Percentiles rank a stretch among this genome's conserved stretches.
Conservation (phyloP, 2,888 invertebrate genomes). For the Oxytorus armatus region DNA sequence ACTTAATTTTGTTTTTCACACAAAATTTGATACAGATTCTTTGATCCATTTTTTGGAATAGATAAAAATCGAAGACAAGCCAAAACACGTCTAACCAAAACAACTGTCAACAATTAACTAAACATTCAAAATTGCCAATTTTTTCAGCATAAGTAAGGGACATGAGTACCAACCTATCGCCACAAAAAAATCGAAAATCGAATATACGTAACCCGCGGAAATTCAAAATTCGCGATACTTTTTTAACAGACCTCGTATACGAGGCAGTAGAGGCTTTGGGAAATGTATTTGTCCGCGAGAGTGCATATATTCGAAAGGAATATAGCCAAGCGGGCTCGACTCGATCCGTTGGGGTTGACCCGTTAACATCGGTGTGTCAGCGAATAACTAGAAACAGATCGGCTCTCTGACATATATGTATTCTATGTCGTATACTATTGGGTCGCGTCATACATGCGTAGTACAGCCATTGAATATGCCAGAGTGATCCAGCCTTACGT, state of each 20-base stretch:
- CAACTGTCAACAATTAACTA: no score
- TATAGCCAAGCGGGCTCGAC: constrained; percentile 25
- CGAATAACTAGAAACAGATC: constrained; percentile 57
- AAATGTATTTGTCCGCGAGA: constrained; percentile 30
- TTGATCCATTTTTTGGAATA: no score
- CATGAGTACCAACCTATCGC: no score
- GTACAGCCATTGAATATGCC: constrained; percentile 35
- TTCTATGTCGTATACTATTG: background rate
- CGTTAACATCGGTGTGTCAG: constrained; percentile 42
- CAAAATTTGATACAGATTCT: no score
- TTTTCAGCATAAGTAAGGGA: no score
- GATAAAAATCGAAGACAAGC: no score
- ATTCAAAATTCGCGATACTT: no score
- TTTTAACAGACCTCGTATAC: background rate
- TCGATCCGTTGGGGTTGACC: constrained; percentile 49
- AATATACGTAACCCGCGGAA: no score
- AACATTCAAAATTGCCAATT: no score
- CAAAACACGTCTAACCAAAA: no score
- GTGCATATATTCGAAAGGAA: constrained; percentile 21
- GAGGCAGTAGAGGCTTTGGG: background rate
- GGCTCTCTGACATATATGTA: background rate
- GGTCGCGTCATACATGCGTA: constrained; percentile 11
- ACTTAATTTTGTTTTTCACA: no score
- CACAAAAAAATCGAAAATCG: no score
- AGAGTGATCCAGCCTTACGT: constrained; percentile 12